Evolutionary conservation across 2,797 vertebrate species (phyloP), one percentile per base, ranked within the genome.

Genomic region (Myotis vivesi): DNA sequence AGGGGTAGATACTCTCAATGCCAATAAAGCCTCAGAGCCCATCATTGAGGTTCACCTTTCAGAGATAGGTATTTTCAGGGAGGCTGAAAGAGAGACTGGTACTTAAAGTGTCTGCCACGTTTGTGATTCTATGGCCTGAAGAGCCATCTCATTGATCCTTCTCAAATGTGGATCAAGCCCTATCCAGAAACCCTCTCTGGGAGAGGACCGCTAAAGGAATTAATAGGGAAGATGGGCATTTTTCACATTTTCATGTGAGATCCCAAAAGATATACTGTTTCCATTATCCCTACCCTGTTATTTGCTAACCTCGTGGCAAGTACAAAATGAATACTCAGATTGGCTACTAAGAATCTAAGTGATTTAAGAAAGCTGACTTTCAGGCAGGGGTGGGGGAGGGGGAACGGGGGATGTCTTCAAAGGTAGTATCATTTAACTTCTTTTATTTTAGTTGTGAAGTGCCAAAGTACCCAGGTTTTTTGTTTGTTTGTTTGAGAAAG

Each of bases 291-390:
- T 69, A 8, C 6, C 13, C n/a, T 93, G 72, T 82, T 36, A 71
- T 79, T 77, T 36, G 33, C 9, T 71, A 68, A 51, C 30, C 20
- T 91, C 25, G 4, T 5, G 33, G 25, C 23, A 83, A 19, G 3
- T 64, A 23, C 28, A 80, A 66, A 23, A 41, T 79, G 16, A 73
- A 44, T 22, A 30, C 2, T 84, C 16, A 4, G 1, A 55, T 28
- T 55, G 5, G 4, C n/a, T 84, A 5, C 41, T 87, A 57, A 95
- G 49, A 87, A 53, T 87, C 33, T 82, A 33, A 28, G 69, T 55
- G 64, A 55, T 88, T 75, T 91, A 66, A 88, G 79, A 88, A 85
- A 92, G 53, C 44, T 85, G 25, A 76, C 13, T 28, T 41, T 77
- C 13, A 1, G 59, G 12, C 25, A 59, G 57, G 23, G 57, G 57